phyloP scores from a whole-genome alignment of 2,113 vertebrate species.

The Corapipo altera region DNA sequence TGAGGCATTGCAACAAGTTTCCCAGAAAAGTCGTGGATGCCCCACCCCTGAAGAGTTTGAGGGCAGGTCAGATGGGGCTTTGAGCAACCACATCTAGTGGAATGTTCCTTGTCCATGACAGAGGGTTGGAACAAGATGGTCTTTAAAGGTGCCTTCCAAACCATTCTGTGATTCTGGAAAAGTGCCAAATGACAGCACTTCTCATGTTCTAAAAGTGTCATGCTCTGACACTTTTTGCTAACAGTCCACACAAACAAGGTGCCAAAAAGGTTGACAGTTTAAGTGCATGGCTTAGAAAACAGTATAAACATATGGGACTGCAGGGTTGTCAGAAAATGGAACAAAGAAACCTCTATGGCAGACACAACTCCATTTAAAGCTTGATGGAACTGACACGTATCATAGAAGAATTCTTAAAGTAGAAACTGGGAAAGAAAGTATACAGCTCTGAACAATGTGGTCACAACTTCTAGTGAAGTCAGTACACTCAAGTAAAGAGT shows the following conservation, averaged over 20 bases:
- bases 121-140: not conserved
- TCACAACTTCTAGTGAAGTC: not conserved
- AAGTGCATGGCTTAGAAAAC: not conserved
- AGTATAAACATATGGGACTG: not conserved
- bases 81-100: not conserved
- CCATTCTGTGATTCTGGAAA: not conserved
- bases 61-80: not conserved
- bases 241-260: not conserved
- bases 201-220: not conserved
- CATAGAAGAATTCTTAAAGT: not conserved
- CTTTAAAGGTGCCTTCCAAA: not conserved
- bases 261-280: not conserved
- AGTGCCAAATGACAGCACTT: accelerated
- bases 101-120: not conserved
- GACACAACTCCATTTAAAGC: not conserved
- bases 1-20: not conserved
- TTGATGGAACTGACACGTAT: not conserved
- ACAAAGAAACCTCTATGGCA: not conserved
- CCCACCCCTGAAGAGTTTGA: not conserved
- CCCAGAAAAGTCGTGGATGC: not conserved
- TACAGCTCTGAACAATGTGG: not conserved
- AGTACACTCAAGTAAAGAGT: not conserved
- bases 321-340: not conserved
- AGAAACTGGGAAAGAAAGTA: not conserved
- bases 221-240: not conserved